A percentile compares a stretch with the other conserved stretches of the same genome.
These are phyloP conservation scores for Coenobita brevimanus DNA, from an alignment of 1,140 invertebrate species.

Conservation along the genomic window DNA sequence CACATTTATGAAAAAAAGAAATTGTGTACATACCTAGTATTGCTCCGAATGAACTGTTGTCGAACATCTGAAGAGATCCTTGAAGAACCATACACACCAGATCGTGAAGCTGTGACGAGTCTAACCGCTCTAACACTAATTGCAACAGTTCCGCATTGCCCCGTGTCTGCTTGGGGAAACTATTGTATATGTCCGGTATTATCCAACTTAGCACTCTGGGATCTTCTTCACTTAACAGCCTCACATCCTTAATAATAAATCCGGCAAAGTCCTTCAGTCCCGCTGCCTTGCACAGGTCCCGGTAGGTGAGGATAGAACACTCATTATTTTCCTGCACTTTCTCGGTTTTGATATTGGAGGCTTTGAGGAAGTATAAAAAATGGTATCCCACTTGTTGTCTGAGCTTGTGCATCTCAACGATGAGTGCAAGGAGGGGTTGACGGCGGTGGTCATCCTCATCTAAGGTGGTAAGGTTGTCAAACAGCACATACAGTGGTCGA, in stretches of 20 bases:
- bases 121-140: slow-evolving; percentile 90
- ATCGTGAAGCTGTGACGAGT: slow-evolving; percentile 90
- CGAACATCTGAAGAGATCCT: slow-evolving; percentile 80
- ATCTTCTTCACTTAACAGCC: slow-evolving; percentile 90
- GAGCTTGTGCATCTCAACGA: slow-evolving; percentile 75
- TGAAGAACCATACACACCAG: slow-evolving; percentile 92
- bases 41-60: slow-evolving; percentile 75
- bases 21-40: slow-evolving; percentile 75
- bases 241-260: slow-evolving; percentile 84
- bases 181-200: slow-evolving; percentile 91
- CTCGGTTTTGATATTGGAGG: slow-evolving; percentile 67
- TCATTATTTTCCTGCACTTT: slow-evolving; percentile 55
- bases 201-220: slow-evolving; percentile 90
- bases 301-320: slow-evolving; percentile 77
- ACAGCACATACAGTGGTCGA: slow-evolving; percentile 76
- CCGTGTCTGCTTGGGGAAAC: slow-evolving; percentile 89
- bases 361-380: slow-evolving; percentile 76
- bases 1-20: background rate
- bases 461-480: slow-evolving; percentile 75
- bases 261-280: slow-evolving; percentile 82
- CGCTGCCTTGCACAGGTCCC: slow-evolving; percentile 86
- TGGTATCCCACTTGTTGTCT: slow-evolving; percentile 73
- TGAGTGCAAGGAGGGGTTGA: slow-evolving; percentile 74
- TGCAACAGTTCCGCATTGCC: slow-evolving; percentile 87
- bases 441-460: slow-evolving; percentile 75